Evolutionary conservation across 2,888 invertebrate genomes (phyloP).

Genomic region (Julus scanicus): DNA sequence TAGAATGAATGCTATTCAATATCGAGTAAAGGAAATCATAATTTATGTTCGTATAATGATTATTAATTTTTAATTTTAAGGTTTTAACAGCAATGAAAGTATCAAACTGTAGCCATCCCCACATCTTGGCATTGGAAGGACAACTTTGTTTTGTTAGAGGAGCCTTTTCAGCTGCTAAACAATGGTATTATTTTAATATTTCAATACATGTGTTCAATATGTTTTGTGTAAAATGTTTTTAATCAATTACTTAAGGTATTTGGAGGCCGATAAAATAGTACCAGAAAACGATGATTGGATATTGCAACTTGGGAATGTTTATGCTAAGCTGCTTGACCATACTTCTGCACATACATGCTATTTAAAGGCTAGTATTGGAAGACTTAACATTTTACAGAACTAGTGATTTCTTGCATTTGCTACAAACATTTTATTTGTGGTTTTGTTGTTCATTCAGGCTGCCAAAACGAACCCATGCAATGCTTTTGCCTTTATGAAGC

Average conservation of each 20-base stretch:
- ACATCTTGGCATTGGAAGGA: not conserved
- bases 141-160: not conserved
- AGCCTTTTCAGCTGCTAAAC: not conserved
- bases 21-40: too few relatives aligned
- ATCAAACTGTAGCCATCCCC: not conserved
- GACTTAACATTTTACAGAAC: not conserved
- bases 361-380: not conserved
- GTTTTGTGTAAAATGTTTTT: not conserved
- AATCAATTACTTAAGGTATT: not conserved
- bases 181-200: not conserved
- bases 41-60: too few relatives aligned
- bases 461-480: not conserved
- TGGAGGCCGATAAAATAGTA: not conserved
- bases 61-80: too few relatives aligned
- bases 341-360: not conserved
- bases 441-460: not conserved
- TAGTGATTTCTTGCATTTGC: too few relatives aligned
- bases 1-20: too few relatives aligned
- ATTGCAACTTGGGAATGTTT: not conserved
- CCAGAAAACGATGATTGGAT: slow-evolving; percentile 2
- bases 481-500: not conserved
- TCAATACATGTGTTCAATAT: not conserved
- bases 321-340: not conserved
- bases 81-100: not conserved
- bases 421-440: too few relatives aligned